Conservation (phyloP, 2,888 invertebrate genomes). For the Cheiracanthium punctorium region DNA sequence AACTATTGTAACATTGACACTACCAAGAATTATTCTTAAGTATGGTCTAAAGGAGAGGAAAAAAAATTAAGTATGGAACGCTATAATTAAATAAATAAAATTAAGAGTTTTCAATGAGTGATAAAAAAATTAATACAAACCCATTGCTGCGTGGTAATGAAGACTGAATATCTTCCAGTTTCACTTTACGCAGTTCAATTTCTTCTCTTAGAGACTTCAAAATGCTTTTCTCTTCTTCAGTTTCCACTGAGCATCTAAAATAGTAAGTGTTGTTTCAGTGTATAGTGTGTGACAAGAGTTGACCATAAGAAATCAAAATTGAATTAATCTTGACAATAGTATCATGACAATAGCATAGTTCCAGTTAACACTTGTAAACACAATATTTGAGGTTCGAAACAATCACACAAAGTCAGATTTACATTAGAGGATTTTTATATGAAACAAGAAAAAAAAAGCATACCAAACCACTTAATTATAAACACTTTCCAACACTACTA, state of each 20-base stretch:
- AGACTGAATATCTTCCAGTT: slow-evolving; percentile 93
- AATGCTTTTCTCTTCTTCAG: slow-evolving; percentile 77
- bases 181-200: slow-evolving; percentile 88
- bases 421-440: no score
- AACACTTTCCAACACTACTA: no score
- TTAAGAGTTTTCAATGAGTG: not conserved
- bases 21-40: slow-evolving; percentile 94
- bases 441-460: no score
- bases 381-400: no score
- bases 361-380: no score
- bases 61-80: not conserved
- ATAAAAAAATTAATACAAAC: slow-evolving; percentile 72
- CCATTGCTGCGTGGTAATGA: slow-evolving; percentile 94
- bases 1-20: slow-evolving; percentile 97
- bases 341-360: no score
- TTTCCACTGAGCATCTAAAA: slow-evolving; percentile 43
- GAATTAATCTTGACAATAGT: no score
- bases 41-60: slow-evolving; percentile 79
- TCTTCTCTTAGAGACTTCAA: slow-evolving; percentile 82
- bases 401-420: no score
- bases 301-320: no score
- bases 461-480: no score
- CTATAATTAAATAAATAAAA: not conserved
- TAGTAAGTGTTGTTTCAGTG: not conserved
- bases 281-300: no score